Base-by-base conservation (phyloP, 2,113 vertebrate species). In the Manacus vitellinus region DNA sequence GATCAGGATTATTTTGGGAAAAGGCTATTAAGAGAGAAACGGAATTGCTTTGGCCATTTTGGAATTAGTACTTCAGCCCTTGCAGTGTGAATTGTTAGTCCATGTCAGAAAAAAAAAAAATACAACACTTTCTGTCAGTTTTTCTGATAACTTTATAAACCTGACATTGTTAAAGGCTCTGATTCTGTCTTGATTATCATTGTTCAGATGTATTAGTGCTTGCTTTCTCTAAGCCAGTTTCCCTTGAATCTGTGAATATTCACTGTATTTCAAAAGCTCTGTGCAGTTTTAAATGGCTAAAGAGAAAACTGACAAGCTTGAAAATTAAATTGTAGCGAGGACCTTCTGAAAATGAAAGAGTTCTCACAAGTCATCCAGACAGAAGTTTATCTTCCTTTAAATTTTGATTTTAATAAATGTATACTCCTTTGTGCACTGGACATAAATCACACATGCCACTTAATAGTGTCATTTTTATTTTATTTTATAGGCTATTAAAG, bases 1-100 rank as follows among this genome's bases (percentile, higher is more conserved):
- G 56, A 74, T 75, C 82, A 78, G 73, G 54, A 79, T 92, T 94
- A 75, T 89, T 95, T 85, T 92, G 61, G 73, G 54, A 74, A 80
- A 68, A 77, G 39, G 21, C 39, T 70, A 10, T 92, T 80, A 77
- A 68, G 56, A 54, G 30, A 70, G 66, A 65, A 92, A 78, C 44
- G 22, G 23, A 95, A 89, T 75, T 75, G 39, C 52, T 71, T 70
- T 84, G 83, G 27, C 65, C n/a, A 44, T 81, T 91, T 92, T 63
- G 37, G n/a, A 74, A 54, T 74, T 65, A 37, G 31, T 79, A 30
- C 79, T 81, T 83, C 52, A 78, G 10, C 27, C 17, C 14, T 80
- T 72, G 30, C 27, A 59, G 65, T 70, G 56, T 66, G 47, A 77
- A 16, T 33, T 80, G 18, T 33, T 80, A 13, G 24, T 81, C 43